Base-by-base conservation (phyloP, 2,888 invertebrate genomes). In the Phortica magna region DNA sequence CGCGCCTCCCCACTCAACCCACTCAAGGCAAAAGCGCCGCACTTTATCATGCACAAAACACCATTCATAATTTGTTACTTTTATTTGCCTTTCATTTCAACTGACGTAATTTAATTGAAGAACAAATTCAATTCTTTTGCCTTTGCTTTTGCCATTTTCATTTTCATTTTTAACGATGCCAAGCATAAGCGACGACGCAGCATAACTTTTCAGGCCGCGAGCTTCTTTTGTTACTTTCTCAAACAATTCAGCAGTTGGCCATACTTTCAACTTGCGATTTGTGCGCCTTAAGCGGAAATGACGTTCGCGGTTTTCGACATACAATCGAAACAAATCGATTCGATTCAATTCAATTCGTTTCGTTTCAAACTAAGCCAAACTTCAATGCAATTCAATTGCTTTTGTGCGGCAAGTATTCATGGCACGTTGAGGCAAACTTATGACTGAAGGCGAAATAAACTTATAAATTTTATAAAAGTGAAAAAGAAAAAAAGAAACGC, bases 101-200 rank as follows among this genome's bases (percentile, higher is more conserved):
- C 82, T 84, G 80, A 75, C 61, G 76, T 78, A 81, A 84, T 81
- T 87, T 84, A 87, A 87, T 87, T 87, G 80, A 78, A 82, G 83
- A 80, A 79, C 81, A 82, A 84, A 86, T 84, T 83, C 80, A 82
- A 85, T 86, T 84, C 78, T 71, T 48, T 19, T 65, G 42, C 43
- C 1, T 68, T 10, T 4, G 1, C 42, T 41, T 41, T 17, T 14
- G 0, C n/a, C 14, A 9, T 70, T 70, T 19, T 9, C 39, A 9
- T 7, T 14, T 42, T n/a, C 68, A 31, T 19, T 64, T 64, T 64
- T 31, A 17, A 10, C 19, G 22, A 61, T 61, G 22, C 19, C 61
- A 61, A 61, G 22, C n/a, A 61, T 17, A 22, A 22, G 61, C 22
- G 61, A 10, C 61, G 7, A 9, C 17, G 22, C 74, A 59, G 53